These are phyloP conservation scores for Yponomeuta sedellus DNA, from an alignment of 2,888 invertebrate species.

Conservation along the genomic window DNA sequence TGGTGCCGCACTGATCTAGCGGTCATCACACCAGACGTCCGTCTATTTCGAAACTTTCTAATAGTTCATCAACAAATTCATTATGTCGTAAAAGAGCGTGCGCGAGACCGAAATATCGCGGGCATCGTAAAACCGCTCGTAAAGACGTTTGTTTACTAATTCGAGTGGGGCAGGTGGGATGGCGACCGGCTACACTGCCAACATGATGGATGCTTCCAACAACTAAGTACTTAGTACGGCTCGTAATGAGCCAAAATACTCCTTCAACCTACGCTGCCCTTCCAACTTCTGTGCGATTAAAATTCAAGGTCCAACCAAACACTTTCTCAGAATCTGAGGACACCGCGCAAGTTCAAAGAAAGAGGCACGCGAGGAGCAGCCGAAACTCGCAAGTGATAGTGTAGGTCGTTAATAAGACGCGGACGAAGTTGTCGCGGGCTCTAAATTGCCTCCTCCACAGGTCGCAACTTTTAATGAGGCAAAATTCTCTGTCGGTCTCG, in stretches of 20 bases:
- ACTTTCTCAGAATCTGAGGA: not conserved
- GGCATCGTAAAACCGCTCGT: slow-evolving; percentile 73
- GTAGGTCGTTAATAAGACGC: slow-evolving; percentile 64
- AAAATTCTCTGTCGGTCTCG: slow-evolving; percentile 66
- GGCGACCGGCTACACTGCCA: slow-evolving; percentile 22
- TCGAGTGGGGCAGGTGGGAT: slow-evolving; percentile 72
- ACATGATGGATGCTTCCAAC: slow-evolving; percentile 20
- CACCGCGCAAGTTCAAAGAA: slow-evolving; percentile 11
- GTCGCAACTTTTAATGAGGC: slow-evolving; percentile 77
- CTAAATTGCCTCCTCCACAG: slow-evolving; percentile 71
- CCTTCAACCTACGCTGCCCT: not conserved
- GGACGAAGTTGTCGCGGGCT: slow-evolving; percentile 54
- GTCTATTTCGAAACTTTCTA: slow-evolving; percentile 74
- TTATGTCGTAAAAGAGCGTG: slow-evolving; percentile 74
- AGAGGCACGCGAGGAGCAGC: slow-evolving; percentile 8
- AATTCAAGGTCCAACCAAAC: slow-evolving; percentile 3
- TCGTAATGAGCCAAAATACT: slow-evolving; percentile 4
- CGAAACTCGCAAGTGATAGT: slow-evolving; percentile 20
- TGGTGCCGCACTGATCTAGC: slow-evolving; percentile 29
- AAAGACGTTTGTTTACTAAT: slow-evolving; percentile 77
- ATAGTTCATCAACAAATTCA: slow-evolving; percentile 77
- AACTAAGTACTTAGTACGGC: not conserved
- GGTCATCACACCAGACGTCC: slow-evolving; percentile 63
- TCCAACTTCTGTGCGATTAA: not conserved
- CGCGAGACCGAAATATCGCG: slow-evolving; percentile 75